phyloP scores from a whole-genome alignment of 2,113 vertebrate species.

The Podilymbus podiceps region DNA sequence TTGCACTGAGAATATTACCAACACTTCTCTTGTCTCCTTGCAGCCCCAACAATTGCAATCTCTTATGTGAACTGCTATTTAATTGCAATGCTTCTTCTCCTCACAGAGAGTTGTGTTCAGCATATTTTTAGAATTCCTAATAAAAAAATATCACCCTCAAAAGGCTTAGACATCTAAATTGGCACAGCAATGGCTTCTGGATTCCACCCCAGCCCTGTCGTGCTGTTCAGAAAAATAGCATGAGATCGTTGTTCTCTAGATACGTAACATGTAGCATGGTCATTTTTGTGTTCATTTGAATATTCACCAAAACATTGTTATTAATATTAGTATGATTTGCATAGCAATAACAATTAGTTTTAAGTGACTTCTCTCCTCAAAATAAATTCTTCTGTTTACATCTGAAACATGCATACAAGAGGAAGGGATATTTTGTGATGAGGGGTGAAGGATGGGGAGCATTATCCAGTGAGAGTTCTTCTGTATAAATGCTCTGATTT shows the following conservation, averaged over 20 bases:
- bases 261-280: not conserved
- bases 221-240: not conserved
- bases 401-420: not conserved
- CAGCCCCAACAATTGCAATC: not conserved
- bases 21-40: not conserved
- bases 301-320: not conserved
- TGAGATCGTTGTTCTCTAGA: not conserved
- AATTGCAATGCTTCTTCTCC: not conserved
- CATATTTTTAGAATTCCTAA: conserved; percentile 21
- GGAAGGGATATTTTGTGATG: not conserved
- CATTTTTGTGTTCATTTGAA: not conserved
- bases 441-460: fast-evolving
- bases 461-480: not conserved
- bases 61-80: conserved; percentile 2
- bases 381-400: not conserved
- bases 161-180: not conserved
- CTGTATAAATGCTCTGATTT: not conserved
- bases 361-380: not conserved
- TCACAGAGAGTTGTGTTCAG: not conserved
- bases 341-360: not conserved
- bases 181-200: not conserved
- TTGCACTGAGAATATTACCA: not conserved
- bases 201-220: not conserved
- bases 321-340: not conserved
- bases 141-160: not conserved